Base-by-base conservation (phyloP, 2,888 invertebrate genomes). In the Bimastos eiseni region DNA sequence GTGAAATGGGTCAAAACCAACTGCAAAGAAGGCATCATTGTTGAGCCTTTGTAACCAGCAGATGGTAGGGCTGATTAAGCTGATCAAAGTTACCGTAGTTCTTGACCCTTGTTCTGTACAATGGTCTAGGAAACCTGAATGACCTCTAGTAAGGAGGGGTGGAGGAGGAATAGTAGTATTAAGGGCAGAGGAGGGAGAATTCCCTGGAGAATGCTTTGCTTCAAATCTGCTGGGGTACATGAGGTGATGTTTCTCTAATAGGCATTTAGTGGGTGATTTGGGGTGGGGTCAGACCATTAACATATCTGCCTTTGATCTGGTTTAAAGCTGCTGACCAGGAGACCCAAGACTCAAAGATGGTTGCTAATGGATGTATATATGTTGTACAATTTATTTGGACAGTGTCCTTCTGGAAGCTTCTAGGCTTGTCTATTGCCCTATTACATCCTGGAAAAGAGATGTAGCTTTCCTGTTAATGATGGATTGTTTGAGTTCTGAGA, bases 1-100 rank as follows among this genome's bases (percentile, higher is more conserved):
- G 70, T 70, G n/a, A 70, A 70, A 70, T 70, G 70, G 70, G 70
- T 70, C 70, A 30, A 70, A 70, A 70, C 70, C 70, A n/a, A 70
- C 3, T 4, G n/a, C 70, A 30, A 70, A 8, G 70, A 49, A 49
- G 49, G 24, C 19, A 49, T 24, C 49, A 70, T 70, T 70, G 70
- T n/a, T n/a, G 70, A n/a, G 70, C n/a, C 1, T n/a, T n/a, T 70
- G 70, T 70, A n/a, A 70, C 70, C 70, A 30, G n/a, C 70, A 70
- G 70, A 70, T 30, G 70, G 70, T n/a, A 70, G n/a, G n/a, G n/a
- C 70, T 70, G 70, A 70, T 70, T 70, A 70, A n/a, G 30, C 30
- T 30, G 70, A 70, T n/a, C 70, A 70, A 70, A 70, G 70, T 30
- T 70, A n/a, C 17, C 70, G 30, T 70, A 70, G 70, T 30, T 70